Conservation (phyloP, 92 coral and sea anemone genomes). For the Bergia sp. region DNA sequence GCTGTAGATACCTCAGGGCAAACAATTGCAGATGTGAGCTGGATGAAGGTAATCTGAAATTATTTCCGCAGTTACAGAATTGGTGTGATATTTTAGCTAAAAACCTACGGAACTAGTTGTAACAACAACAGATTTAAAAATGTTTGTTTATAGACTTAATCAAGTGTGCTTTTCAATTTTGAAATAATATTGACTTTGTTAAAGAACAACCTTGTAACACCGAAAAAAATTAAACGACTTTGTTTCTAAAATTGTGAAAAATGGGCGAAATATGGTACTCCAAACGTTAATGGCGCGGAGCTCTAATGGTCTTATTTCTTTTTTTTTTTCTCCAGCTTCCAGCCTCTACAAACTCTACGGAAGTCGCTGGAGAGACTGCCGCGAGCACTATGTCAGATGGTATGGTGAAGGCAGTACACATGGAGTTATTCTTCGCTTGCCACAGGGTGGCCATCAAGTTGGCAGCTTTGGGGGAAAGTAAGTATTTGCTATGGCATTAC, state of each 20-base stretch:
- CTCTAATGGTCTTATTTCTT: not conserved
- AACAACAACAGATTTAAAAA: too few relatives aligned
- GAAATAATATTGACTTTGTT: too few relatives aligned
- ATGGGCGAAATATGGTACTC: not conserved
- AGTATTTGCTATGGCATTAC: not conserved
- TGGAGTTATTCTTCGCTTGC: conserved; percentile 85
- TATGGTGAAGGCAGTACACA: conserved; percentile 79
- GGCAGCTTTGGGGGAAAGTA: conserved; percentile 69
- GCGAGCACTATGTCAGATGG: conserved; percentile 13
- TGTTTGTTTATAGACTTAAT: too few relatives aligned
- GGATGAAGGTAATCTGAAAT: conserved; percentile 69
- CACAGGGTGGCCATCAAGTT: conserved; percentile 83
- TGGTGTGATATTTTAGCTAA: too few relatives aligned
- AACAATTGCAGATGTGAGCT: conserved; percentile 70
- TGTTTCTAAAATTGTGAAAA: too few relatives aligned
- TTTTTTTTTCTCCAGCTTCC: not conserved
- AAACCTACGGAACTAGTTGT: too few relatives aligned
- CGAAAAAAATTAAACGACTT: too few relatives aligned
- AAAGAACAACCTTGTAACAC: too few relatives aligned
- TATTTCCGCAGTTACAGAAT: too few relatives aligned
- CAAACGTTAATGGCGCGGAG: too few relatives aligned
- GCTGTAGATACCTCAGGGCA: conserved; percentile 58
- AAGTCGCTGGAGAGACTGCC: conserved; percentile 8
- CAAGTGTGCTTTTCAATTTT: too few relatives aligned
- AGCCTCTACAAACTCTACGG: not conserved